These are phyloP conservation scores for Perodicticus potto DNA, from an alignment of 2,797 vertebrate species.

Conservation along the genomic window DNA sequence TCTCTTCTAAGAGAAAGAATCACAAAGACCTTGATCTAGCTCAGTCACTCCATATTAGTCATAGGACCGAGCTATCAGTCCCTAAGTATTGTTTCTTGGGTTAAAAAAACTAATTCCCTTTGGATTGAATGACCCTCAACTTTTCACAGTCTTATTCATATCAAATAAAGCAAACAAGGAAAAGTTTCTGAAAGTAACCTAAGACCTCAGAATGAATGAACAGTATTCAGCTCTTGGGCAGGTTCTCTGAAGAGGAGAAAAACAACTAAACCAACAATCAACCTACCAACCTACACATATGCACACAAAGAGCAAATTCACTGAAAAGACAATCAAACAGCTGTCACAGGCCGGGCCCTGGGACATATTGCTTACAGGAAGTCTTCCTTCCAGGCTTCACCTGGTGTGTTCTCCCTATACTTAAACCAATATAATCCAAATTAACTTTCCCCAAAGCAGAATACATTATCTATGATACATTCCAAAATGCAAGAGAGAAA, in stretches of 20 bases:
- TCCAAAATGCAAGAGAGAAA: background rate
- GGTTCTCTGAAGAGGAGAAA: background rate
- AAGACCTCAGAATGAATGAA: constrained; percentile 12
- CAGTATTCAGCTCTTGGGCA: background rate
- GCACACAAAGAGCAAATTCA: background rate
- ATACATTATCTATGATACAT: background rate
- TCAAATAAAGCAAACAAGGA: constrained; percentile 32
- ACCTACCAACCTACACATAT: too few species aligned
- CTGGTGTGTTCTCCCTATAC: background rate
- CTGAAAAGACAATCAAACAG: background rate
- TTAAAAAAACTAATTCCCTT: background rate
- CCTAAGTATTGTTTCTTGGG: background rate
- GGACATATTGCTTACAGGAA: background rate
- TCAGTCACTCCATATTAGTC: background rate
- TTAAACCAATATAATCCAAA: constrained; percentile 18
- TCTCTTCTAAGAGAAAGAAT: constrained; percentile 2
- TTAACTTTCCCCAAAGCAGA: background rate
- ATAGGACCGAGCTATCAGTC: background rate
- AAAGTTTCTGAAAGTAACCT: constrained; percentile 49
- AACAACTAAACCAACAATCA: background rate
- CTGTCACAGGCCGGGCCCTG: background rate
- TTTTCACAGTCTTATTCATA: background rate
- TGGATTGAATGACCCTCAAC: background rate
- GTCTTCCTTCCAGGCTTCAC: background rate
- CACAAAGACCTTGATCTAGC: background rate